phyloP scores from a whole-genome alignment of 2,113 vertebrate genomes.

The Limnothrissa miodon region DNA sequence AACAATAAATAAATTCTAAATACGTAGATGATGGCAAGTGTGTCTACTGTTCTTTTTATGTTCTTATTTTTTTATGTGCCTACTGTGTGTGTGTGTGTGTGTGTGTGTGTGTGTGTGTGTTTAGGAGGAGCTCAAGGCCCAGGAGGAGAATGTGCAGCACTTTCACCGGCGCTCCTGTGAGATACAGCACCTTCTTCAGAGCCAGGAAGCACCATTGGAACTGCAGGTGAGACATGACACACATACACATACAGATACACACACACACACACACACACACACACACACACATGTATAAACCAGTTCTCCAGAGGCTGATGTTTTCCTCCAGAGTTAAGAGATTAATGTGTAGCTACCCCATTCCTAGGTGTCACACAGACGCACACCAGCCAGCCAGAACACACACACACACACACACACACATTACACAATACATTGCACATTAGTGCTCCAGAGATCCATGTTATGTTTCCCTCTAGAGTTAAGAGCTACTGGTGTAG shows the following conservation, averaged over 20 bases:
- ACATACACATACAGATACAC: not conserved
- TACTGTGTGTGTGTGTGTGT: too few relatives aligned
- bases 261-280: not conserved
- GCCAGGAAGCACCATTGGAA: conserved; percentile 79
- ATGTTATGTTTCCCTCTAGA: not conserved
- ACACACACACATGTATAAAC: not conserved
- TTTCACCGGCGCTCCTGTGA: conserved; percentile 74
- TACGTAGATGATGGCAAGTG: too few relatives aligned
- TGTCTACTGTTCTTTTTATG: too few relatives aligned
- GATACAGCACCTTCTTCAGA: conserved; percentile 83
- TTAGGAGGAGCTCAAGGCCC: conserved; percentile 75
- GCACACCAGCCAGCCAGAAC: not conserved
- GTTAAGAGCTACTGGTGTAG: not conserved
- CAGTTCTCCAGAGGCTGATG: too few relatives aligned
- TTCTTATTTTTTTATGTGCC: too few relatives aligned
- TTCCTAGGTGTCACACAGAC: not conserved
- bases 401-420: not conserved
- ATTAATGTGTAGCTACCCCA: too few relatives aligned
- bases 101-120: not conserved
- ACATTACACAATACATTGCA: not conserved
- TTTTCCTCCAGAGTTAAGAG: too few relatives aligned
- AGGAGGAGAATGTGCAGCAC: conserved; percentile 75
- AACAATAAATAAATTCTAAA: too few relatives aligned
- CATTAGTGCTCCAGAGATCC: not conserved
- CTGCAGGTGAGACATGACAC: conserved; percentile 77